phyloP scores from a whole-genome alignment of 1,140 invertebrate species.

The Brachionus angularis region DNA sequence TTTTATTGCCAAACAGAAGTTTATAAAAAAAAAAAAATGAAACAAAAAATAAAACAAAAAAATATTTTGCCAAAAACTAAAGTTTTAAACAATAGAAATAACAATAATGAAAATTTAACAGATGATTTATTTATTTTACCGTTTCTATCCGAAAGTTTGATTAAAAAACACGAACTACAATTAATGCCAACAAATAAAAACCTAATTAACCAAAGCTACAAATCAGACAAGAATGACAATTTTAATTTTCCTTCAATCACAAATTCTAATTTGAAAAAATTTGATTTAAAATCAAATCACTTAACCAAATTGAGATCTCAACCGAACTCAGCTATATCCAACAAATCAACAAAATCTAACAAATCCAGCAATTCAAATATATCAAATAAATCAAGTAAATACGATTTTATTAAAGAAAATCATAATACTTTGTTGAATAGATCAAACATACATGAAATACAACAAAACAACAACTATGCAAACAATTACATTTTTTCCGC shows the following conservation, averaged over 20 bases:
- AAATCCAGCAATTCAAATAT: conserved; percentile 19
- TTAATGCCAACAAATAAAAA: conserved; percentile 12
- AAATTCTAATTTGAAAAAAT: too few relatives aligned
- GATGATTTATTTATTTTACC: conserved; percentile 36
- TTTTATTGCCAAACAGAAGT: neutral
- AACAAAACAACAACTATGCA: too few relatives aligned
- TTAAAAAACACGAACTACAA: conserved; percentile 13
- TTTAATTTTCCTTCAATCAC: too few relatives aligned
- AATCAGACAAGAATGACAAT: neutral
- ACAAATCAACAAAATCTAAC: conserved; percentile 30
- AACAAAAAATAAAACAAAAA: conserved; percentile 30
- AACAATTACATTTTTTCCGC: too few relatives aligned
- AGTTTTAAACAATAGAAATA: too few relatives aligned
- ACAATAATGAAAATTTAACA: neutral
- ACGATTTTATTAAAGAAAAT: neutral
- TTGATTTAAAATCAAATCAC: too few relatives aligned
- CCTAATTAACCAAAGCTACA: neutral
- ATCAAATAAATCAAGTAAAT: neutral
- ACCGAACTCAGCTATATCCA: conserved; percentile 21
- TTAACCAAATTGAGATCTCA: conserved; percentile 11
- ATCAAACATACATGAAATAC: neutral
- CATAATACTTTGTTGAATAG: neutral
- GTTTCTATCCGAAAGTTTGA: conserved; percentile 33
- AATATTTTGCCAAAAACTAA: conserved; percentile 12
- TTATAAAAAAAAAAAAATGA: too few relatives aligned